phyloP scores from a whole-genome alignment of 2,888 invertebrate species.

The Sphaeridia pumilis region DNA sequence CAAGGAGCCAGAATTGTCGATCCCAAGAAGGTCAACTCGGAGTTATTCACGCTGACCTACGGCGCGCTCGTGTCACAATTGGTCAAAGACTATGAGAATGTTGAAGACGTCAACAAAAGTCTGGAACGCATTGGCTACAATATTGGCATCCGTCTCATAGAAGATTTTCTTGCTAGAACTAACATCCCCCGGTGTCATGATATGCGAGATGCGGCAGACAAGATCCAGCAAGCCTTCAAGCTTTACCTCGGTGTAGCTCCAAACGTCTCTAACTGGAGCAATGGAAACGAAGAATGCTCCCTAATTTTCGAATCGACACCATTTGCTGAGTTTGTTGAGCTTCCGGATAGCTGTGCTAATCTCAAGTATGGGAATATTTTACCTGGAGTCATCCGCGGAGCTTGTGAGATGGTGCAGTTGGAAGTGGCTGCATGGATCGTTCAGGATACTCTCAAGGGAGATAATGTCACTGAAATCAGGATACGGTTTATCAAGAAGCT shows the following conservation, averaged over 20 bases:
- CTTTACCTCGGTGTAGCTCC: conserved; percentile 86
- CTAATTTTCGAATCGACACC: conserved; percentile 90
- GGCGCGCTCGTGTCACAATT: conserved; percentile 95
- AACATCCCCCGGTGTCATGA: conserved; percentile 82
- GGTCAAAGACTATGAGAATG: conserved; percentile 89
- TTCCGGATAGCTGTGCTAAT: conserved; percentile 69
- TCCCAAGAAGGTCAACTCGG: conserved; percentile 55
- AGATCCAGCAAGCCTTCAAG: conserved; percentile 65
- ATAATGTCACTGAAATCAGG: conserved; percentile 81
- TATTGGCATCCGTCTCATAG: conserved; percentile 93
- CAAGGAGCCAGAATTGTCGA: conserved; percentile 28
- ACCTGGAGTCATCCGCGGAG: conserved; percentile 82
- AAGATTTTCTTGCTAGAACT: conserved; percentile 91
- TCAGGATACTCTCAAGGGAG: conserved; percentile 89
- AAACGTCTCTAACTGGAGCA: conserved; percentile 86
- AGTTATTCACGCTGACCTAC: conserved; percentile 92
- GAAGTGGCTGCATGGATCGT: conserved; percentile 91
- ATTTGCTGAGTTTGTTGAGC: conserved; percentile 90
- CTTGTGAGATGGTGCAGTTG: conserved; percentile 94
- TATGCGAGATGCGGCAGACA: conserved; percentile 93
- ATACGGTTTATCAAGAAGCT: conserved; percentile 88
- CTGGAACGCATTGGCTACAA: conserved; percentile 92
- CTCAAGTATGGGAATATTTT: conserved; percentile 86
- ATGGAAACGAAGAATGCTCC: conserved; percentile 91
- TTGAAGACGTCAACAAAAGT: conserved; percentile 96